Conservation (phyloP, 2,888 invertebrate genomes). For the Drosophila melanocephala region DNA sequence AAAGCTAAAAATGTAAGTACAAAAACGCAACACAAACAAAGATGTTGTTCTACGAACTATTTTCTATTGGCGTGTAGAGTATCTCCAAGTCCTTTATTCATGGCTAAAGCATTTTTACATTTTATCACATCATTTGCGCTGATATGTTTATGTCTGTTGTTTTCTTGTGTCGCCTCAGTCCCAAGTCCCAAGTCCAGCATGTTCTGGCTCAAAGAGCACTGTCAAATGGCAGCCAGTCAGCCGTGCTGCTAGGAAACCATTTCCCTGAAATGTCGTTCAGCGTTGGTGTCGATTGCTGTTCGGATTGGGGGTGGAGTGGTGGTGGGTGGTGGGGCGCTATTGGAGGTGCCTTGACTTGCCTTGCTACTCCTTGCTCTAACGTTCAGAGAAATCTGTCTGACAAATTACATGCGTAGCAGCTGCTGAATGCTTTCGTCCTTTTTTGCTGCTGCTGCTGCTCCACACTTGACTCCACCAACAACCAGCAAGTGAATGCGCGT, state of each 20-base stretch:
- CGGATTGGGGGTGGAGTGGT: neutral
- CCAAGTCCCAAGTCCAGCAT: conserved; percentile 35
- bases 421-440: conserved; percentile 63
- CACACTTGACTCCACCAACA: conserved; percentile 46
- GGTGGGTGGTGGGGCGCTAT: neutral
- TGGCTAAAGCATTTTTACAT: conserved; percentile 33
- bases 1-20: neutral
- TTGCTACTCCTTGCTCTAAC: conserved; percentile 5
- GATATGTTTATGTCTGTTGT: conserved; percentile 72
- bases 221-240: conserved; percentile 60
- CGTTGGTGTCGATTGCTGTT: conserved; percentile 27
- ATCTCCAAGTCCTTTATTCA: neutral
- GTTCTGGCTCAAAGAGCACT: conserved; percentile 42
- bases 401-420: conserved; percentile 76
- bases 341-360: conserved; percentile 16
- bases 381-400: conserved; percentile 76
- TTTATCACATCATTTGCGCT: conserved; percentile 77
- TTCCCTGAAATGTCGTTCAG: conserved; percentile 50
- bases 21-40: neutral
- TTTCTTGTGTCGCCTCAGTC: conserved; percentile 31
- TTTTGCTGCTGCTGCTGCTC: conserved; percentile 23
- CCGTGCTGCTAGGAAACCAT: conserved; percentile 67
- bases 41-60: neutral
- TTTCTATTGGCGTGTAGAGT: neutral
- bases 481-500: conserved; percentile 51